These are phyloP conservation scores for Odontamblyopus rebecca DNA, from an alignment of 2,797 vertebrate genomes.

Conservation along the genomic window DNA sequence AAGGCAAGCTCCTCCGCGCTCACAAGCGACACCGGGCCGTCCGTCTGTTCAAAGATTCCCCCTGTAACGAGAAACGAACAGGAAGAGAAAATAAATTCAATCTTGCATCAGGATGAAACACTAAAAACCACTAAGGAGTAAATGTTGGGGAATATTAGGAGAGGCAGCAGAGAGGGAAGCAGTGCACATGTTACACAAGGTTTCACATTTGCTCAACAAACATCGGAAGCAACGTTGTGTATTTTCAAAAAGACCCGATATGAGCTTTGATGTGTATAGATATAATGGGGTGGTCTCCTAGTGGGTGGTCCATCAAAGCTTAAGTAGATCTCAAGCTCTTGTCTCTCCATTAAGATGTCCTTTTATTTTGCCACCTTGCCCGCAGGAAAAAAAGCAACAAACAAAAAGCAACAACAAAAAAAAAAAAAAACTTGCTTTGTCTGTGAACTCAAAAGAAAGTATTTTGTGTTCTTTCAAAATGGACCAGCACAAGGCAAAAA, in stretches of 20 bases:
- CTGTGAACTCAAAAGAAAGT: slow-evolving; percentile 51
- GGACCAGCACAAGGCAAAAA: slow-evolving; percentile 14
- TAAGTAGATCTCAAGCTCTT: slow-evolving; percentile 54
- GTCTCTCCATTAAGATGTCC: slow-evolving; percentile 61
- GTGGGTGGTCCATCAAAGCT: slow-evolving; percentile 59
- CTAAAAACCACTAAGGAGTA: slow-evolving; percentile 22
- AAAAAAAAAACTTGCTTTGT: slow-evolving; percentile 24
- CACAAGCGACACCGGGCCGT: slow-evolving; percentile 89
- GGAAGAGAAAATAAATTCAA: slow-evolving; percentile 32
- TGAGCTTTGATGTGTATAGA: slow-evolving; percentile 73
- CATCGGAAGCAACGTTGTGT: slow-evolving; percentile 45
- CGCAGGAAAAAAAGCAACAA: slow-evolving; percentile 13
- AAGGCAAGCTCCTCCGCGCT: slow-evolving; percentile 97
- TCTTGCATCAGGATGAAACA: slow-evolving; percentile 26
- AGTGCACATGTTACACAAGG: slow-evolving; percentile 41
- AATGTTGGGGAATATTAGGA: slow-evolving; percentile 41
- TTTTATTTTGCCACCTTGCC: slow-evolving; percentile 57
- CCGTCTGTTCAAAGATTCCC: slow-evolving; percentile 95
- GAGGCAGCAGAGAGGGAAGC: slow-evolving; percentile 32
- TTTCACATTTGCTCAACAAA: slow-evolving; percentile 68
- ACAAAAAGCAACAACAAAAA: too few relatives aligned
- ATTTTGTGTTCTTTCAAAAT: slow-evolving; percentile 30
- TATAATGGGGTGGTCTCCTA: slow-evolving; percentile 64
- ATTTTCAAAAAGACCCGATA: slow-evolving; percentile 59
- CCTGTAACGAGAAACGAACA: slow-evolving; percentile 78